A percentile compares a stretch with the other conserved stretches of the same genome.
Evolutionary conservation across 1,140 invertebrate genomes (phyloP).

Genomic region (Drosophila santomea): DNA sequence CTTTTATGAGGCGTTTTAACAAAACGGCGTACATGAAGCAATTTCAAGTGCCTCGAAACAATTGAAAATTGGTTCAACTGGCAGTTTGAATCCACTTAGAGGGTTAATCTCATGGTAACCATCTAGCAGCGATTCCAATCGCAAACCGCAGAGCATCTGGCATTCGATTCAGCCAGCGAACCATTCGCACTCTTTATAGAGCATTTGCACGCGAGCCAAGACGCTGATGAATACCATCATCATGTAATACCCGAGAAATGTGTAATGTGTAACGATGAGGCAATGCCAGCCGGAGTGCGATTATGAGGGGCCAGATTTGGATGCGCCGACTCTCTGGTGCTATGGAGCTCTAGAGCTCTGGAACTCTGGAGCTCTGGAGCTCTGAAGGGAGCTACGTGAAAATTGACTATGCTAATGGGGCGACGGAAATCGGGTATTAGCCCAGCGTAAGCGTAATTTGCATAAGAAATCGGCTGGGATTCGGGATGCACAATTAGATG

Average conservation of each 20-base stretch:
- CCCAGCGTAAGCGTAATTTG: conserved; percentile 60
- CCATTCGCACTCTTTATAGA: conserved; percentile 31
- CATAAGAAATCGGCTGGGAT: conserved; percentile 59
- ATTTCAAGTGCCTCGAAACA: conserved; percentile 20
- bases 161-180: conserved; percentile 32
- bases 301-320: conserved; percentile 22
- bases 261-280: conserved; percentile 74
- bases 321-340: neutral
- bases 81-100: conserved; percentile 31
- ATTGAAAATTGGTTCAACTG: conserved; percentile 35
- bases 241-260: conserved; percentile 79
- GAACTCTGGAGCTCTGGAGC: conserved; percentile 4
- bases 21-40: conserved; percentile 7
- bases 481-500: conserved; percentile 45
- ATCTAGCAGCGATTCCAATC: conserved; percentile 33
- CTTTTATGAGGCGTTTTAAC: neutral
- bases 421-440: conserved; percentile 70
- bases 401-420: conserved; percentile 76
- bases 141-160: conserved; percentile 44
- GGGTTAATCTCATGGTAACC: conserved; percentile 28
- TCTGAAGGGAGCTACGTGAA: conserved; percentile 26
- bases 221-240: conserved; percentile 62
- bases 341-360: conserved; percentile 1
- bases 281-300: conserved; percentile 38
- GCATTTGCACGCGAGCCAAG: conserved; percentile 46